Base-by-base conservation (phyloP, 2,888 invertebrate genomes). In the Schrankia costaestrigalis region DNA sequence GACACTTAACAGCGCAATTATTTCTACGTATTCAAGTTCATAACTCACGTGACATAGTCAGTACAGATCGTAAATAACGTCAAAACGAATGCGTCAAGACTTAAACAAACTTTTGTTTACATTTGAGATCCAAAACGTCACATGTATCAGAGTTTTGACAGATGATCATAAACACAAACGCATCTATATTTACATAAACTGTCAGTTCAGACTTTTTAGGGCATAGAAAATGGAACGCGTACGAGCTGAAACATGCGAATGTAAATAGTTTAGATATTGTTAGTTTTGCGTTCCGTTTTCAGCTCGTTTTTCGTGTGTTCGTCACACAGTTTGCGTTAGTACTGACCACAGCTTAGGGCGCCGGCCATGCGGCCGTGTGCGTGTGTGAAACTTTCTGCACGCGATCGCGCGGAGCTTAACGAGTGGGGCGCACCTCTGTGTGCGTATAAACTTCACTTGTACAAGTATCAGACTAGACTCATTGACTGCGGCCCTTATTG, bases 311-410 rank as follows among this genome's bases (percentile, higher is more conserved):
- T 87, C 87, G 87, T 87, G 85, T 87, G 87, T 82, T 86, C 87
- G 84, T 80, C 82, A 81, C 87, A 86, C 87, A 80, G 87, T 85
- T 85, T 84, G 86, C 84, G 78, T 83, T 81, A 82, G 82, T 76
- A 87, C 85, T 87, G 87, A 87, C 87, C 87, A 85, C 86, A 83
- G 84, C 81, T 83, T 85, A 86, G 86, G 85, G 87, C 85, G 86
- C 80, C 84, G 83, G 70, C 71, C 78, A 74, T 71, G 74, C 73
- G 77, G 64, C 63, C 55, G 80, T 78, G 80, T 86, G 86, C 81
- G 86, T 85, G 84, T 82, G 85, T 85, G 80, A 71, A 79, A 78
- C 81, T 83, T 85, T 86, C 82, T 81, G 86, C 85, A 86, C 87
- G 87, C 87, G 84, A 86, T 82, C 84, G 77, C 70, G 66, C 63